Evolutionary conservation across 2,113 vertebrate species (phyloP), one percentile per base, ranked within the genome.

Genomic region (Arizona elegans): DNA sequence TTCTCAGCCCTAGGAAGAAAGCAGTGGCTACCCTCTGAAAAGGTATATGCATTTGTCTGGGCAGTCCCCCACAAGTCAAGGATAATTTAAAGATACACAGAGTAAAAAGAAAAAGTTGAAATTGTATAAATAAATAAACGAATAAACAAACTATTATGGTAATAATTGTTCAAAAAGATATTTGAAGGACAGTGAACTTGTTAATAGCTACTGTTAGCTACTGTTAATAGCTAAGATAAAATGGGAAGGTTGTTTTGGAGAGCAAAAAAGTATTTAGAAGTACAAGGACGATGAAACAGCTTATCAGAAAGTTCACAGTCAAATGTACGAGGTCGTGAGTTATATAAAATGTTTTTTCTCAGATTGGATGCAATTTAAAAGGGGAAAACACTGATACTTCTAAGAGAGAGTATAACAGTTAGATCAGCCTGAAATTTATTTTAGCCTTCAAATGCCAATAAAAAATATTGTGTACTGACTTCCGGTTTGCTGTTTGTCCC

Each of bases 241-340:
- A 59, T 1, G 29, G 3, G 50, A 50, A 29, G 85, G 52, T 52
- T 65, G n/a, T 38, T 21, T 33, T 62, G 29, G 53, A 65, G 10
- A 53, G 87, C 26, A n/a, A 1, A 47, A 33, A 53, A 38, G 8
- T 81, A 81, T 81, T 43, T 29, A 62, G 17, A 33, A 53, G 43
- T 87, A 87, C 10, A 91, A 62, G 52, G 29, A 53, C 47, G 24
- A 58, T 7, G 58, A 33, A 87, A 33, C 38, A 24, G 52, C 65
- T 92, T 92, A 92, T 87, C 58, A 53, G 85, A 87, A 92, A 92
- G 91, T 92, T 92, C 58, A 65, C 21, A 62, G 62, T 38, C 26
- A 38, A 21, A 19, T 59, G 87, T 47, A 54, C 10, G 4, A 81
- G 21, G 52, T 81, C 23, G 3, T 58, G 43, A 65, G 47, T 92